Evolutionary conservation across 2,113 vertebrate species (phyloP).

Genomic region (Poeciliopsis turrubarensis): DNA sequence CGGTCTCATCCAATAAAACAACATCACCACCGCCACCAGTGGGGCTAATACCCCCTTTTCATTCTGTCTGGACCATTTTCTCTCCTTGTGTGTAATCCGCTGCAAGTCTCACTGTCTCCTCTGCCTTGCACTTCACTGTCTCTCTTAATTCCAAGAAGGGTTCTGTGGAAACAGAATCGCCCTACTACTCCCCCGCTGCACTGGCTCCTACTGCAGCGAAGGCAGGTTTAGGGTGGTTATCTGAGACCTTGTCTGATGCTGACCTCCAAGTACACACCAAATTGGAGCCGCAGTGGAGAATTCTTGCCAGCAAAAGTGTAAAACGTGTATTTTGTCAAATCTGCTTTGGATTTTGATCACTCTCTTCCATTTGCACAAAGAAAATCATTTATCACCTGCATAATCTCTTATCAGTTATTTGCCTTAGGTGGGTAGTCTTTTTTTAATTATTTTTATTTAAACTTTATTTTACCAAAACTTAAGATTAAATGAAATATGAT

Average conservation of each 20-base stretch:
- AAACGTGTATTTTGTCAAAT: not conserved
- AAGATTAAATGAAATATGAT: not conserved
- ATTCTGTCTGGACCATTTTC: slow-evolving; percentile 27
- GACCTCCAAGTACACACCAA: not conserved
- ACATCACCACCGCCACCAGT: slow-evolving; percentile 55
- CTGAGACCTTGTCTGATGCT: not conserved
- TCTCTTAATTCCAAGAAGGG: slow-evolving; percentile 56
- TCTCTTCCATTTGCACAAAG: slow-evolving; percentile 4
- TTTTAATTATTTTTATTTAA: no score
- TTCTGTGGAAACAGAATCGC: slow-evolving; percentile 34
- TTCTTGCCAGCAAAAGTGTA: slow-evolving; percentile 13
- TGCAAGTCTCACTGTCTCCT: slow-evolving; percentile 12
- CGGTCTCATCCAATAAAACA: slow-evolving; percentile 54
- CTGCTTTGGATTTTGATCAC: slow-evolving; percentile 10
- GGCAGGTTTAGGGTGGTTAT: not conserved
- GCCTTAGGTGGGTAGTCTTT: no score
- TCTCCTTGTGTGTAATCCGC: slow-evolving; percentile 20
- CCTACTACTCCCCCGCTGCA: not conserved
- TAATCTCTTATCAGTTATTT: not conserved
- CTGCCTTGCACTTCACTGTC: slow-evolving; percentile 20
- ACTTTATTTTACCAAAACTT: no score
- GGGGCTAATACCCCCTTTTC: slow-evolving; percentile 36
- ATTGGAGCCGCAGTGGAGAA: slow-evolving; percentile 20
- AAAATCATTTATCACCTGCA: not conserved
- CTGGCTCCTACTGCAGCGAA: no score